Percentiles rank a stretch among this genome's conserved stretches.
Evolutionary conservation across 2,888 invertebrate species (phyloP).

Genomic region (Bruchidius siliquastri): DNA sequence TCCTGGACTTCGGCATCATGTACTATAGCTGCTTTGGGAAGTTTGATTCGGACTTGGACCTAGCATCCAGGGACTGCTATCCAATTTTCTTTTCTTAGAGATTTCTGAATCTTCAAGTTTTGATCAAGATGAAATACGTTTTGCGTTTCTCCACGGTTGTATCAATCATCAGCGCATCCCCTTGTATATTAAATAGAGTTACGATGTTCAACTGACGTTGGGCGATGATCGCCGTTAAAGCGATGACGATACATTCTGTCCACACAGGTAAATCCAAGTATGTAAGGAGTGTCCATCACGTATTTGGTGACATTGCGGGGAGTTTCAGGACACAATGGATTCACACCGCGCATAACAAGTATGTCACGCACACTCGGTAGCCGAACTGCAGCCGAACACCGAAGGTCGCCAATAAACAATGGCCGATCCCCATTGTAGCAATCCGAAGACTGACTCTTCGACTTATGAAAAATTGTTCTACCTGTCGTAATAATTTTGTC

Average conservation of each 20-base stretch:
- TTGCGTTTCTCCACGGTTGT: no score
- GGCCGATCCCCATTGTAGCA: not conserved
- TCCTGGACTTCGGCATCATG: no score
- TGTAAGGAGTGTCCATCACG: slow-evolving; percentile 48
- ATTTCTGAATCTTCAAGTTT: no score
- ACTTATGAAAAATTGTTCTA: not conserved
- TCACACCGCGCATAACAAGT: slow-evolving; percentile 41
- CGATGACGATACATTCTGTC: slow-evolving; percentile 5
- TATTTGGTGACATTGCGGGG: slow-evolving; percentile 48
- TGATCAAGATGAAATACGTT: no score
- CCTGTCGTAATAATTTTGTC: no score
- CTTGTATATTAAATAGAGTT: not conserved
- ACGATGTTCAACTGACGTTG: not conserved
- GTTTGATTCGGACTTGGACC: no score
- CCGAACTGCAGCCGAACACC: slow-evolving; percentile 34
- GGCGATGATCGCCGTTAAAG: not conserved
- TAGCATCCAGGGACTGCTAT: no score
- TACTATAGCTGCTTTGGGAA: no score
- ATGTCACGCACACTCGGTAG: slow-evolving; percentile 35
- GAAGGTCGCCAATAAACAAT: slow-evolving; percentile 28
- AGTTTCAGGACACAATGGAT: slow-evolving; percentile 43
- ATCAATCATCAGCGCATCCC: not conserved
- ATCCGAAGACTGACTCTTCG: not conserved
- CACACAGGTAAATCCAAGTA: slow-evolving; percentile 36
- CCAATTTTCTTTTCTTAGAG: no score